Base-by-base conservation (phyloP, 2,888 invertebrate species). In the Laothoe populi region DNA sequence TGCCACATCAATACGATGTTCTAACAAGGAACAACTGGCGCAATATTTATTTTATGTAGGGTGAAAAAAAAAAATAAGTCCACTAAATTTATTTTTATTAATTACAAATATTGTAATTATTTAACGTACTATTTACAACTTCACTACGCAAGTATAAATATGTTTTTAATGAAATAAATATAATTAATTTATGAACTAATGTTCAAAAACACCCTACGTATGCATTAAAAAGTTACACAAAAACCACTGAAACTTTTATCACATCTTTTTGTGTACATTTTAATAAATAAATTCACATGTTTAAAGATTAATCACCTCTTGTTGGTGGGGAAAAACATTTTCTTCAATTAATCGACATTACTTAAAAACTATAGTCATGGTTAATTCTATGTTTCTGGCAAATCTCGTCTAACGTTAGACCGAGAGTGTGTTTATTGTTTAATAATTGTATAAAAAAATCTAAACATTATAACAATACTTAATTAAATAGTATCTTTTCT, bases 61-160 rank as follows among this genome's bases (percentile, higher is more conserved):
- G 10, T 10, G 31, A 44, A 31, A 45, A 19, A 31, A 45, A 31
- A 59, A 26, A 21, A 38, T 21, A 45, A 13, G 16, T 35, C 11
- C 44, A 83, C 69, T 79, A 79, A 68, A 80, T 88, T 88, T 85
- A 86, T 85, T 85, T 79, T 79, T 78, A 77, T 70, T 90, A 88
- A 87, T 90, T 90, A 91, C 87, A 90, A 85, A 86, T 88, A 87
- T 88, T 88, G 84, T 87, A 86, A 86, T 86, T 87, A 83, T 79
- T 88, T 87, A 69, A 64, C 69, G 86, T 91, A 90, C 76, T 92
- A 92, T 92, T 87, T 91, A 92, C 92, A 92, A 74, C 74, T 77
- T 81, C 77, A 75, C 77, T 53, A 53, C 35, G 35, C 31, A 53
- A 53, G 35, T 53, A 53, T 53, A 53, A 53, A 53, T 48, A 46